Evolutionary conservation across 92 coral and sea anemone genomes (phyloP).

Genomic region (Pocillopora meandrina): DNA sequence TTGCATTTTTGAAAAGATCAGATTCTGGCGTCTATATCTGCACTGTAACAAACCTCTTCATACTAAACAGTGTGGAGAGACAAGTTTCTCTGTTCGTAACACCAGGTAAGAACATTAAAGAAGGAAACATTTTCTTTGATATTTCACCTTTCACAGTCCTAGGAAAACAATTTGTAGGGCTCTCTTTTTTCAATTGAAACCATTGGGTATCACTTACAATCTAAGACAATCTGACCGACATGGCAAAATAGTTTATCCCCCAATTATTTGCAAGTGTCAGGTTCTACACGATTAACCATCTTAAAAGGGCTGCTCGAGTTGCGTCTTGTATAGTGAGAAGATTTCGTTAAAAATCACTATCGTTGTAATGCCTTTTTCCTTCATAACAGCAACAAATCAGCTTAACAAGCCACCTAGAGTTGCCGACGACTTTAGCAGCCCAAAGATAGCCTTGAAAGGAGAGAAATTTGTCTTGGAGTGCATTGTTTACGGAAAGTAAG

Average conservation of each 20-base stretch:
- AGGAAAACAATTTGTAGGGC: background rate
- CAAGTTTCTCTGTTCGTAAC: constrained; percentile 57
- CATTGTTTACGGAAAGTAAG: constrained; percentile 95
- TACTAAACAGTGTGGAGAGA: constrained; percentile 58
- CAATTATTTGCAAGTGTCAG: too few relatives aligned
- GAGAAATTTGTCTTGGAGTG: constrained; percentile 90
- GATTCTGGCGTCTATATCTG: constrained; percentile 73
- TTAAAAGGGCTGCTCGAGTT: too few relatives aligned
- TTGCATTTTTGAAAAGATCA: constrained; percentile 51
- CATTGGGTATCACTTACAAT: too few relatives aligned
- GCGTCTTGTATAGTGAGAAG: background rate
- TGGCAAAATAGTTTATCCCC: too few relatives aligned
- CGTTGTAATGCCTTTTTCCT: background rate
- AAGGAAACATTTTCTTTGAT: background rate
- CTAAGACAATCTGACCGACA: too few relatives aligned
- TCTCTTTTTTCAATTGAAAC: background rate
- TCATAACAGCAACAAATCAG: constrained; percentile 37
- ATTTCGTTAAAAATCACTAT: background rate
- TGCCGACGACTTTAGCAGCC: constrained; percentile 62
- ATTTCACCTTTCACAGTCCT: too few relatives aligned
- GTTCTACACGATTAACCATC: too few relatives aligned
- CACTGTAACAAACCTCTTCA: constrained; percentile 63
- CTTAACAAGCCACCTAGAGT: constrained; percentile 75
- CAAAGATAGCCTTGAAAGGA: constrained; percentile 82
- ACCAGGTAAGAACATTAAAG: constrained; percentile 49